Evolutionary conservation across 2,888 invertebrate genomes (phyloP).

Genomic region (Drosophila infuscata): DNA sequence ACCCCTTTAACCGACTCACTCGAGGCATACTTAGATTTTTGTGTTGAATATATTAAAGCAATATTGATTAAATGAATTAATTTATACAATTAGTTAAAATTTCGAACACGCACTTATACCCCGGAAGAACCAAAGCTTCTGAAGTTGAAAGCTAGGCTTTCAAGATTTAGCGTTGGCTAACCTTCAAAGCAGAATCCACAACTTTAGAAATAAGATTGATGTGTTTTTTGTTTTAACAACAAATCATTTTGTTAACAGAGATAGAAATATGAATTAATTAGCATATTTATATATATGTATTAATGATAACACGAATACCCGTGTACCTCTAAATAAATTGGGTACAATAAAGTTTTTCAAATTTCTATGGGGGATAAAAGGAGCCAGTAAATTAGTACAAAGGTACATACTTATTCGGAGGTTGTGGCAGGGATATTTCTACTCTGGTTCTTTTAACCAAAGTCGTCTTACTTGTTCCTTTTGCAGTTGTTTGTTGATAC

Average conservation of each 20-base stretch:
- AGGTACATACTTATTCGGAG: not conserved
- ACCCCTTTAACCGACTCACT: not conserved
- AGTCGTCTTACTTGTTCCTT: conserved; percentile 29
- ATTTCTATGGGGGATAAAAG: too few relatives aligned
- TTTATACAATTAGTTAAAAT: not conserved
- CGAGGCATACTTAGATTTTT: not conserved
- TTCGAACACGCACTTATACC: not conserved
- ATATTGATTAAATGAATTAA: not conserved
- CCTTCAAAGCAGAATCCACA: not conserved
- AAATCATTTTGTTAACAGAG: not conserved
- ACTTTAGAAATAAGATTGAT: not conserved
- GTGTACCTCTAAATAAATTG: not conserved
- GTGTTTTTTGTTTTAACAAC: not conserved
- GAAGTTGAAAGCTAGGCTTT: not conserved
- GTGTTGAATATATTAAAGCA: not conserved
- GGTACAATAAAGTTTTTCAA: not conserved
- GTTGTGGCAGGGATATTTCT: not conserved
- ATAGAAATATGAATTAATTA: not conserved
- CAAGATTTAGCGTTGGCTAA: not conserved
- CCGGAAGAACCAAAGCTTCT: not conserved
- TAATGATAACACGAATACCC: not conserved
- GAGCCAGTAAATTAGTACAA: not conserved
- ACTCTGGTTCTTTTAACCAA: not conserved
- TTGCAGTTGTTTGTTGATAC: conserved; percentile 41
- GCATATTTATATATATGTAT: not conserved